phyloP scores from a whole-genome alignment of 2,888 invertebrate genomes.

The Drosophila mimica region DNA sequence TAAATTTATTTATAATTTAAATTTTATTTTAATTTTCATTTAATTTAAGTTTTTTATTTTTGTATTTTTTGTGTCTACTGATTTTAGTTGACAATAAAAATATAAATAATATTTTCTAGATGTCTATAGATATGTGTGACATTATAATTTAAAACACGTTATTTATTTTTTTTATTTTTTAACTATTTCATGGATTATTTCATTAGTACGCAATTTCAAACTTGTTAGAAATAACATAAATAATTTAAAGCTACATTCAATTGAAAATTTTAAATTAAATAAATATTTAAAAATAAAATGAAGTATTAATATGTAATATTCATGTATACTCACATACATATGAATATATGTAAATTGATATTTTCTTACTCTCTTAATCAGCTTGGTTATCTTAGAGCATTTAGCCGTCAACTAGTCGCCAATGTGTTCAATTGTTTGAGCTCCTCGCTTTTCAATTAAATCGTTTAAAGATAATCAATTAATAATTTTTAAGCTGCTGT shows the following conservation, averaged over 20 bases:
- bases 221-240: neutral
- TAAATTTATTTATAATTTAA: no score
- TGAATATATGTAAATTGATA: neutral
- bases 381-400: constrained; percentile 41
- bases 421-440: constrained; percentile 1
- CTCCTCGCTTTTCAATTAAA: constrained; percentile 68
- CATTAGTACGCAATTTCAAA: neutral
- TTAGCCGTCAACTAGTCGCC: neutral
- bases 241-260: neutral
- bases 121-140: no score
- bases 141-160: neutral
- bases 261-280: neutral
- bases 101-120: neutral
- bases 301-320: neutral
- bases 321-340: neutral
- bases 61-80: no score
- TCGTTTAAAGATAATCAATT: constrained; percentile 80
- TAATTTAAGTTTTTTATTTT: no score
- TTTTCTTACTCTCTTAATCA: neutral
- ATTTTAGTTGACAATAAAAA: no score
- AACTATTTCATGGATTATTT: neutral
- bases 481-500: constrained; percentile 74
- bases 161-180: neutral
- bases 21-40: no score
- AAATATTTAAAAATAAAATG: neutral